Percentiles rank a stretch among this genome's conserved stretches.
phyloP scores from a whole-genome alignment of 2,113 vertebrate species.

The Morone saxatilis region DNA sequence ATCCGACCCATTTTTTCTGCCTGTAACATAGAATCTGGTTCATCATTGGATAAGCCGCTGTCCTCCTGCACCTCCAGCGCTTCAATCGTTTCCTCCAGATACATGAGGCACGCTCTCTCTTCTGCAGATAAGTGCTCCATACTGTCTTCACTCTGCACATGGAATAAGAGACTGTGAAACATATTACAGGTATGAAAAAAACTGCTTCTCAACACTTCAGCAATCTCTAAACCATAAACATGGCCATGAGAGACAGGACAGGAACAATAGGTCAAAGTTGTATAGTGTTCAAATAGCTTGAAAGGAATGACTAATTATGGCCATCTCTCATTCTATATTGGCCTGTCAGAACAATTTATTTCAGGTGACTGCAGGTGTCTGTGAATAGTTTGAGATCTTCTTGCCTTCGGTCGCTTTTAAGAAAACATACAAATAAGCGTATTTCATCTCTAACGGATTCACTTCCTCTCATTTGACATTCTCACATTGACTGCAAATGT shows the following conservation, averaged over 20 bases:
- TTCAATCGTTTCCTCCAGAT: constrained; percentile 94
- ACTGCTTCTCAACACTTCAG: not conserved
- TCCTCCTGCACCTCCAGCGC: constrained; percentile 91
- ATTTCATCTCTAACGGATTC: constrained; percentile 5
- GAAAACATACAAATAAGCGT: constrained; percentile 31
- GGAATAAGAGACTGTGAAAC: not conserved
- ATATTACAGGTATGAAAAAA: not conserved
- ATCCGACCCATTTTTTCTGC: constrained; percentile 11
- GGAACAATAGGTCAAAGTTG: constrained; percentile 15
- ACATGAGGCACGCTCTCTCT: constrained; percentile 92
- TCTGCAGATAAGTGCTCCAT: constrained; percentile 92
- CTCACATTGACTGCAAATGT: not conserved
- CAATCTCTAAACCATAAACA: constrained; percentile 2
- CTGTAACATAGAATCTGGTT: constrained; percentile 65
- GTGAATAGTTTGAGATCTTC: constrained; percentile 4
- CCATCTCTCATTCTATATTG: constrained; percentile 8
- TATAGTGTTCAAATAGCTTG: constrained; percentile 46
- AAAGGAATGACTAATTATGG: constrained; percentile 37
- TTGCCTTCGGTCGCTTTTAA: not conserved
- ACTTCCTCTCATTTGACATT: constrained; percentile 18
- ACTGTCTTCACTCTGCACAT: constrained; percentile 88
- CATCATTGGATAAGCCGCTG: constrained; percentile 88
- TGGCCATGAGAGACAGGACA: not conserved
- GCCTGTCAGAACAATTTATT: constrained; percentile 28
- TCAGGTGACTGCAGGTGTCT: constrained; percentile 33